Conservation (phyloP, 1,140 invertebrate species). For the Thaumetopoea pityocampa region DNA sequence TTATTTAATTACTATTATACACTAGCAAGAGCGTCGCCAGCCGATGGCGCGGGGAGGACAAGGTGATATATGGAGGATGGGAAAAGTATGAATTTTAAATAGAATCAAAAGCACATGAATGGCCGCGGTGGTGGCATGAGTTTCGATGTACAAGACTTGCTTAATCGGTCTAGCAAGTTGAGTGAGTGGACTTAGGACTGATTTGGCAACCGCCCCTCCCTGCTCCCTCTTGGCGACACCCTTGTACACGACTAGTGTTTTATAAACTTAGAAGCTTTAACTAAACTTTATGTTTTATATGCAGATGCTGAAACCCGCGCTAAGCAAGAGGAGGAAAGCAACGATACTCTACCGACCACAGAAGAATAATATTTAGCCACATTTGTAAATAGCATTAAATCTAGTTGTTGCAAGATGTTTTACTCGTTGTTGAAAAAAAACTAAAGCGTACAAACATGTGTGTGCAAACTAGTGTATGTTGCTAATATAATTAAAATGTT, state of each 20-base stretch:
- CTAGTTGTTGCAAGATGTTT: conserved; percentile 62
- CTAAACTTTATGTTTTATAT: conserved; percentile 1
- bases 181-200: too few species aligned
- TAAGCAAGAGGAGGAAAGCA: conserved; percentile 52
- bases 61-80: too few species aligned
- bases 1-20: too few species aligned
- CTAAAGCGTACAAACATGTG: conserved; percentile 23
- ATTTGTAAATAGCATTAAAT: conserved; percentile 68
- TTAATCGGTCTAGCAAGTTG: too few species aligned
- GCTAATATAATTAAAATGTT: conserved; percentile 22
- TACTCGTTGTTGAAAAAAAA: conserved; percentile 60
- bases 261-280: background rate
- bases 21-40: too few species aligned
- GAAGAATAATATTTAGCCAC: conserved; percentile 74
- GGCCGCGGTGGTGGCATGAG: too few species aligned
- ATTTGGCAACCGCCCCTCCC: too few species aligned
- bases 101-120: too few species aligned
- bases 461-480: conserved; percentile 33
- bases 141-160: too few species aligned
- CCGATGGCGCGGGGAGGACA: too few species aligned
- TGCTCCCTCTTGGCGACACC: too few species aligned
- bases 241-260: background rate
- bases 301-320: conserved; percentile 70
- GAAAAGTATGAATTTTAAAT: too few species aligned
- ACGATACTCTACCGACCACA: conserved; percentile 40